Percentiles rank a stretch among this genome's conserved stretches.
Conservation (phyloP, 2,888 invertebrate genomes). For the Tubiluchus corallicola region DNA sequence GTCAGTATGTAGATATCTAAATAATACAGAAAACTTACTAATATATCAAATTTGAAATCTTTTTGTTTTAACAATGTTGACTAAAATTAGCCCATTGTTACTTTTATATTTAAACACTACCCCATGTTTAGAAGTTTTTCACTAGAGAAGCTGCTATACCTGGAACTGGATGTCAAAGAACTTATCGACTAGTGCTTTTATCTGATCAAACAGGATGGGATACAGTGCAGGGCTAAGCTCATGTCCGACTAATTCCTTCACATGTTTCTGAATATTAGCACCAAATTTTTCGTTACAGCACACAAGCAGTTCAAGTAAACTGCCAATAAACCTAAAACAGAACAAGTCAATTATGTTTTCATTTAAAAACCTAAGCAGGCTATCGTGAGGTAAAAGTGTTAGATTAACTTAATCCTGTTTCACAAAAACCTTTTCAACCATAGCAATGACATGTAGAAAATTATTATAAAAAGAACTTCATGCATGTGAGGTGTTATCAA, state of each 20-base stretch:
- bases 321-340: constrained; percentile 60
- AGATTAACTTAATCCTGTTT: too few species aligned
- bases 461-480: too few species aligned
- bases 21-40: constrained; percentile 6
- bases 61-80: background rate
- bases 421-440: too few species aligned
- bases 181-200: constrained; percentile 83
- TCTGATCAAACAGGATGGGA: constrained; percentile 90
- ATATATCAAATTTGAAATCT: constrained; percentile 5
- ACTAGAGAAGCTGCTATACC: constrained; percentile 30
- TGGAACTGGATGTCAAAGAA: constrained; percentile 86
- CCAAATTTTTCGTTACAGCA: constrained; percentile 89
- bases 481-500: too few species aligned
- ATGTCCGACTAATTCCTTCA: constrained; percentile 82
- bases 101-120: background rate
- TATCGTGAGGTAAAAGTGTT: too few species aligned
- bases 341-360: constrained; percentile 1
- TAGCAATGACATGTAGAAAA: too few species aligned
- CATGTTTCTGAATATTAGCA: constrained; percentile 79
- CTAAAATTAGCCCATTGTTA: background rate
- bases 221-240: constrained; percentile 90
- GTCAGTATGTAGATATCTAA: too few species aligned
- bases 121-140: background rate
- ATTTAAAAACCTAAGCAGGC: too few species aligned
- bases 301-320: constrained; percentile 62